A percentile compares a stretch with the other conserved stretches of the same genome.
Conservation (phyloP, 2,113 vertebrate species). For the Balaeniceps rex region DNA sequence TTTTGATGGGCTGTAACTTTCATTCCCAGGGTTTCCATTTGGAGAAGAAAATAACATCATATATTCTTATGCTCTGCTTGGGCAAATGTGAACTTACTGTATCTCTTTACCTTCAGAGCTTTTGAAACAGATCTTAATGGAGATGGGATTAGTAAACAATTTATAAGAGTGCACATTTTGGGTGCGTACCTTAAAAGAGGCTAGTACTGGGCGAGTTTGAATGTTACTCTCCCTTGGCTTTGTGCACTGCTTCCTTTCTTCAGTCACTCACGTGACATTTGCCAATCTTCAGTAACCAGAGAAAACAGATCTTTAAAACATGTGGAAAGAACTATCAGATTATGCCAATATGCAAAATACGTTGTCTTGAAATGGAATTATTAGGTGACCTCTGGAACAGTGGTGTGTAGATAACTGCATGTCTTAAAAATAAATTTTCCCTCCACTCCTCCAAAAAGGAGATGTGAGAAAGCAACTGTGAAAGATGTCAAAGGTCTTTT, state of each 20-base stretch:
- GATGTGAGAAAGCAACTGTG: background rate
- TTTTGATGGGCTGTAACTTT: background rate
- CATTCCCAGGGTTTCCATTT: background rate
- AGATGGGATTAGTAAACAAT: background rate
- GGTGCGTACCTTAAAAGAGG: background rate
- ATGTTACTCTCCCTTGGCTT: background rate
- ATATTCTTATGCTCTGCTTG: background rate
- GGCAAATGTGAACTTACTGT: background rate
- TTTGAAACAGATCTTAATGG: background rate
- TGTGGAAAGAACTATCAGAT: background rate
- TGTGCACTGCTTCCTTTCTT: background rate
- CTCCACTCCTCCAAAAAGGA: background rate
- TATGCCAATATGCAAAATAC: background rate
- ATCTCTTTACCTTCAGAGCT: background rate
- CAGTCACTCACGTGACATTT: background rate
- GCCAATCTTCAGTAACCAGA: background rate
- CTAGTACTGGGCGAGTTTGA: background rate
- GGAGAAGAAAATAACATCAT: background rate
- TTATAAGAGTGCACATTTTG: background rate
- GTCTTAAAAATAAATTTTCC: background rate
- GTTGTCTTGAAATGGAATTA: background rate
- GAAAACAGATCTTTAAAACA: background rate
- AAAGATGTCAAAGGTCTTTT: background rate
- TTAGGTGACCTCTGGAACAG: background rate
- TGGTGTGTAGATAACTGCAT: background rate